Evolutionary conservation across 2,113 vertebrate species (phyloP), one percentile per base, ranked within the genome.

Genomic region (Vulpes lagopus): DNA sequence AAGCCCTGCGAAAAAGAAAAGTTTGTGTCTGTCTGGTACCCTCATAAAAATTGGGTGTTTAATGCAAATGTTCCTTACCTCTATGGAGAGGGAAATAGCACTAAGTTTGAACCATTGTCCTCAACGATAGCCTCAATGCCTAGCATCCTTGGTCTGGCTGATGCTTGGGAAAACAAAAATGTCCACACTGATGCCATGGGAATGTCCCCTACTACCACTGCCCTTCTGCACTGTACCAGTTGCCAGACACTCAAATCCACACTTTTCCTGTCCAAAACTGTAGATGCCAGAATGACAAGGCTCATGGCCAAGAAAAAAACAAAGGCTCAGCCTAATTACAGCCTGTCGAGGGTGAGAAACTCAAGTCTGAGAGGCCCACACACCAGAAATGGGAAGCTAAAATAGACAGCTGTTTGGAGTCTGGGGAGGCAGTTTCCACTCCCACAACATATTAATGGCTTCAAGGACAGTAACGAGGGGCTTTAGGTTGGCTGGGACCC

Each of bases 301-400:
- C 93, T 78, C 22, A 73, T n/a, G 60, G 93, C 97, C 97, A 96
- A 95, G 64, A 38, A 25, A 74, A 76, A 95, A 60, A 96, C 83
- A 88, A 94, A 95, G 94, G 80, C 87, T 88, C 35, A 25, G 78
- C 67, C 86, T 97, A 89, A 98, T 94, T n/a, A 92, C 62, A 86
- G 89, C 79, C 35, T 11, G 78, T 1, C 17, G 86, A 94, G 97
- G 89, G 89, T 91, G 95, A 97, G 87, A 94, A 95, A 94, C 59
- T 84, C 12, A 78, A 30, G 65, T 81, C 62, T 14, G 49, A 91
- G 91, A 92, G 55, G 83, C 84, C 80, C 19, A 25, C 78, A 23
- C n/a, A 78, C 27, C 80, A 89, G 93, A 91, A 83, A 53, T 0
- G 43, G 62, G 64, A 86, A 85, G 86, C 16, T 1, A 17, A n/a